phyloP scores from a whole-genome alignment of 1,140 invertebrate species.

The Parapsyche elsis region DNA sequence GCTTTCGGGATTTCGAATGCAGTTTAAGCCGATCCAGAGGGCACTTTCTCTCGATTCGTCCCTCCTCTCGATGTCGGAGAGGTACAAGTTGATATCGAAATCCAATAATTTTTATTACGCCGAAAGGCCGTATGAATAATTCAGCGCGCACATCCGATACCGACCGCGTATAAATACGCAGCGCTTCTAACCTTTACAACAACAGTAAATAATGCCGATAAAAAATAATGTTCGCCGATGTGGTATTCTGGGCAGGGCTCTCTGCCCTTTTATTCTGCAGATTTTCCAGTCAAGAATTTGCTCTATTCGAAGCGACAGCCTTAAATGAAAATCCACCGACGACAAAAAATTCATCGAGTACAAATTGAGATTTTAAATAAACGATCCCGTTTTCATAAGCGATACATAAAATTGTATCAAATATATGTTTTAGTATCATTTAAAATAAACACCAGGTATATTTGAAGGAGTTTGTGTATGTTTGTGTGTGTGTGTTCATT shows the following conservation, averaged over 20 bases:
- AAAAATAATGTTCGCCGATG: slow-evolving; percentile 44
- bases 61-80: background rate
- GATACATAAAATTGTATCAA: too few relatives aligned
- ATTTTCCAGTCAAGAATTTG: too few relatives aligned
- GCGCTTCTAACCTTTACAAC: slow-evolving; percentile 46
- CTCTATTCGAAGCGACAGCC: too few relatives aligned
- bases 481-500: background rate
- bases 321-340: too few relatives aligned
- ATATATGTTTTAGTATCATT: too few relatives aligned
- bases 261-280: too few relatives aligned
- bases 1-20: background rate
- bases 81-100: slow-evolving; percentile 53
- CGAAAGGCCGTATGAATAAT: slow-evolving; percentile 53
- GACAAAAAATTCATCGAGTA: too few relatives aligned
- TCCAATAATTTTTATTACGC: slow-evolving; percentile 56
- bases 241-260: too few relatives aligned
- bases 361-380: too few relatives aligned
- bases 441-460: too few relatives aligned
- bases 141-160: slow-evolving; percentile 52
- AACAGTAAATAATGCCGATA: slow-evolving; percentile 55
- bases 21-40: background rate
- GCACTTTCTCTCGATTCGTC: background rate
- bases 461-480: background rate
- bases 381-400: too few relatives aligned
- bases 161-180: slow-evolving; percentile 50